phyloP scores from a whole-genome alignment of 2,888 invertebrate genomes.

The Parelbella ahira region DNA sequence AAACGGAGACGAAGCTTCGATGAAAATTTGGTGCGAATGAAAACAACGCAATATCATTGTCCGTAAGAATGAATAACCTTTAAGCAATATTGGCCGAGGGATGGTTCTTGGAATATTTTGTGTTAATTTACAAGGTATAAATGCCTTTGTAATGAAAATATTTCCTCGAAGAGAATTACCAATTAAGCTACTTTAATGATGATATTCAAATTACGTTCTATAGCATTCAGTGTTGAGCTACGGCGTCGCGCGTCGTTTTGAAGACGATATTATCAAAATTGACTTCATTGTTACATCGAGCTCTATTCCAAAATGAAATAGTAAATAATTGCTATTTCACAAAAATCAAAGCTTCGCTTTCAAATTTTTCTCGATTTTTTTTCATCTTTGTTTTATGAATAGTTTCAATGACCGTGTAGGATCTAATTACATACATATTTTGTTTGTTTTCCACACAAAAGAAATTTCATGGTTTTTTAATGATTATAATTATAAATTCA shows the following conservation, averaged over 20 bases:
- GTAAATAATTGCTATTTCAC: too few species aligned
- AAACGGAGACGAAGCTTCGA: neutral
- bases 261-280: constrained; percentile 1
- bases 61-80: constrained; percentile 13
- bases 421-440: too few species aligned
- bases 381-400: too few species aligned
- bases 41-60: constrained; percentile 11
- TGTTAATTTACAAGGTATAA: constrained; percentile 23
- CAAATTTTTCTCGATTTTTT: too few species aligned
- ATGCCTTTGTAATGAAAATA: constrained; percentile 23
- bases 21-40: constrained; percentile 3
- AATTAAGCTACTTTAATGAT: constrained; percentile 16
- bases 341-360: too few species aligned
- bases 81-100: constrained; percentile 6
- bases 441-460: too few species aligned
- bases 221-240: constrained; percentile 6
- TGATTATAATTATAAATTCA: too few species aligned
- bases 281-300: too few species aligned
- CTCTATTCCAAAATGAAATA: too few species aligned
- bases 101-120: constrained; percentile 17
- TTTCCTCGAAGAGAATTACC: constrained; percentile 17
- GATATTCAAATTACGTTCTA: constrained; percentile 19
- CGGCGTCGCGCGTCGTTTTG: neutral
- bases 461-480: too few species aligned
- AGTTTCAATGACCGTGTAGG: too few species aligned